These are phyloP conservation scores for Ephestia elutella DNA, from an alignment of 1,140 invertebrate species.

Conservation along the genomic window DNA sequence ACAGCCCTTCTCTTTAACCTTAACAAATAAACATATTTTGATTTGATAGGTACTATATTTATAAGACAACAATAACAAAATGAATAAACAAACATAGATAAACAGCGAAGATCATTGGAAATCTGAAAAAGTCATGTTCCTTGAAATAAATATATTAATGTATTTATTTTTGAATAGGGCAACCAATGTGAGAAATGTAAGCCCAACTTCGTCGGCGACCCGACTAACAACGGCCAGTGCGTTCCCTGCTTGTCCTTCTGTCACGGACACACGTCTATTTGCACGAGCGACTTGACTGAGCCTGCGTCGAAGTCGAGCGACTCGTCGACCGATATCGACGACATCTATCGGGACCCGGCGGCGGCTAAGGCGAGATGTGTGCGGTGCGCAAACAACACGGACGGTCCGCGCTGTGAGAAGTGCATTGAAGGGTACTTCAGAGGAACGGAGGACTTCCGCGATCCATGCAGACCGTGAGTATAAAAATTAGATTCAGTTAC, in stretches of 20 bases:
- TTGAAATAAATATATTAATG: background rate
- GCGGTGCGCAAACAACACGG: conserved; percentile 90
- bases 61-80: too few relatives aligned
- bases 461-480: conserved; percentile 83
- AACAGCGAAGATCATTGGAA: too few relatives aligned
- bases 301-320: conserved; percentile 71
- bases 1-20: too few relatives aligned
- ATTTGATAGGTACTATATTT: too few relatives aligned
- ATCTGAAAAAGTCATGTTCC: too few relatives aligned
- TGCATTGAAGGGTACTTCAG: conserved; percentile 91
- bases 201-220: conserved; percentile 93
- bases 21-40: too few relatives aligned
- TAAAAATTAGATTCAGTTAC: background rate
- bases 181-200: conserved; percentile 91
- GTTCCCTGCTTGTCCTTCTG: conserved; percentile 92
- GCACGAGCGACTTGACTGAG: conserved; percentile 75
- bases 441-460: conserved; percentile 83
- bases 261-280: conserved; percentile 89
- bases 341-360: conserved; percentile 76
- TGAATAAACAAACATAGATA: too few relatives aligned
- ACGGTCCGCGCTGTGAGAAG: conserved; percentile 87
- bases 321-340: conserved; percentile 71
- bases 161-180: conserved; percentile 68
- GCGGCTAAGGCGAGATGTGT: conserved; percentile 85
- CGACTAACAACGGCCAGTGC: conserved; percentile 88